These are phyloP conservation scores for Chrysochloris asiatica DNA, from an alignment of 2,113 vertebrate genomes.

Conservation along the genomic window DNA sequence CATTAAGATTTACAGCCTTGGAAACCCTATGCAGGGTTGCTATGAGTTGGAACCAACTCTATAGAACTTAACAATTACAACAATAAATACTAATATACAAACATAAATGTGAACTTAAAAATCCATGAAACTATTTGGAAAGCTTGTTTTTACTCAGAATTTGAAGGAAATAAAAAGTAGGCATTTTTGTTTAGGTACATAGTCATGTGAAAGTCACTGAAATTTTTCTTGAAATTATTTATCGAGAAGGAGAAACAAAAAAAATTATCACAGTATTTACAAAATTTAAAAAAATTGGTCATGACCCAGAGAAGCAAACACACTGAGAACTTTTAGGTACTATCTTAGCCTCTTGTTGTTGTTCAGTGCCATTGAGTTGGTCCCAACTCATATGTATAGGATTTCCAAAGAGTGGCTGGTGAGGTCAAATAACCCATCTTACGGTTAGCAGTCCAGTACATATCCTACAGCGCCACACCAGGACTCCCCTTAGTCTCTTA, in stretches of 20 bases:
- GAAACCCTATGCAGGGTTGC: too few species aligned
- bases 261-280: background rate
- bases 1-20: too few species aligned
- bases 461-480: too few species aligned
- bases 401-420: too few species aligned
- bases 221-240: background rate
- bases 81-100: background rate
- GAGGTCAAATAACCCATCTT: too few species aligned
- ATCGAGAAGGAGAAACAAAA: background rate
- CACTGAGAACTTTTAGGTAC: background rate
- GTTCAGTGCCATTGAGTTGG: too few species aligned
- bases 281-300: background rate
- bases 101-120: too few species aligned
- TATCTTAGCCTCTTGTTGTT: too few species aligned
- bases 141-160: background rate
- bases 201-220: background rate
- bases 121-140: background rate
- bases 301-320: background rate
- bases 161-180: background rate
- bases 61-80: background rate
- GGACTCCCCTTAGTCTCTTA: too few species aligned
- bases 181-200: background rate
- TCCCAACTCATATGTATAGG: too few species aligned
- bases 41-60: too few species aligned
- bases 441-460: too few species aligned